Base-by-base conservation (phyloP, 2,797 vertebrate genomes). In the Microcaecilia unicolor region DNA sequence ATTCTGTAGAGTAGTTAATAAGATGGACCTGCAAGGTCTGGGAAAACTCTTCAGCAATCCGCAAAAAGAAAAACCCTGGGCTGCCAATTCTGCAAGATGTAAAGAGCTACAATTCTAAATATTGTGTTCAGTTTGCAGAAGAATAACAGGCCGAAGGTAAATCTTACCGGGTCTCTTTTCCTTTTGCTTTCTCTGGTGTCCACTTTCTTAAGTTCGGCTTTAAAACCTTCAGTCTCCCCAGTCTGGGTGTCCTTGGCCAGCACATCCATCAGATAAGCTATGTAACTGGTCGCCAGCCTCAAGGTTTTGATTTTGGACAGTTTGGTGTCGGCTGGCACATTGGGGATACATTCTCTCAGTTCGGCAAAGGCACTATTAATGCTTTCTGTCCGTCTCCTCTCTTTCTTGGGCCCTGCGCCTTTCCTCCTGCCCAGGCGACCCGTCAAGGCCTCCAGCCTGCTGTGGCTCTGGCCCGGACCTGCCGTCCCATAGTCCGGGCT, bases 351-450 rank as follows among this genome's bases (percentile, higher is more conserved):
- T 61, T 91, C 90, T 41, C 90, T 54, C 19, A 92, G 76, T 54
- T 92, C 90, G 1, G 89, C 81, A 59, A 92, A 92, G 0, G 90
- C 90, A n/a, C 86, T 92, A 72, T 92, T 92, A 48, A 92, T 90
- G 71, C 88, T 92, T 64, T 92, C 91, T 1, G 93, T 97, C 55
- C 93, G 67, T 35, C 90, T 72, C 13, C 93, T 70, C 66, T 96
- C 92, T 37, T 96, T 95, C 58, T 91, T 92, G 44, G 92, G 91
- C 25, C 76, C 88, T 1, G 81, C 74, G 25, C 83, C 61, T 53
- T 89, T 81, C 49, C 88, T 60, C 41, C 88, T 74, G 6, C 77
- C 82, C 64, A 84, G 59, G 5, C 83, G 81, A 1, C 80, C 70
- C 16, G 81, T 74, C n/a, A 88, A 78, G 9, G 73, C 76, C 48